Percentiles rank a stretch among this genome's conserved stretches.
Evolutionary conservation across 2,888 invertebrate genomes (phyloP).

Genomic region (Aproaerema taeniolella): DNA sequence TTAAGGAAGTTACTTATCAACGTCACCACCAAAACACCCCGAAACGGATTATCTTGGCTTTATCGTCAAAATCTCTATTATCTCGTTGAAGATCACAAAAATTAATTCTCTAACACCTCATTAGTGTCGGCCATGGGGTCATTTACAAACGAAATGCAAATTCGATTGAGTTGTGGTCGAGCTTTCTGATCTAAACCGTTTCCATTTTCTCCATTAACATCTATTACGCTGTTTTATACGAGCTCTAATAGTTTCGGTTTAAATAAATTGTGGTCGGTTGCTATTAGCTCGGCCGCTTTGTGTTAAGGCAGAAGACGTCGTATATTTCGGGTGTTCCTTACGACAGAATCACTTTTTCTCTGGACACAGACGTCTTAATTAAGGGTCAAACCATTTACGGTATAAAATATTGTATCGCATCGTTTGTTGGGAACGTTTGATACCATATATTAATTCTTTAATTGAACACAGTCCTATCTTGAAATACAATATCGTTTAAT

Average conservation of each 20-base stretch:
- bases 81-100: constrained; percentile 50
- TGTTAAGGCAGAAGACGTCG: constrained; percentile 39
- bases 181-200: constrained; percentile 51
- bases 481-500: constrained; percentile 17
- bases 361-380: constrained; percentile 57
- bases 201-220: constrained; percentile 55
- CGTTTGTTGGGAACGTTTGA: constrained; percentile 29
- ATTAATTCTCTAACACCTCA: constrained; percentile 72
- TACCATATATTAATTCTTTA: constrained; percentile 31
- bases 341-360: constrained; percentile 46
- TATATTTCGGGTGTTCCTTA: constrained; percentile 49
- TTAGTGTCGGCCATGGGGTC: constrained; percentile 54
- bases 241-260: constrained; percentile 39
- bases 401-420: constrained; percentile 46
- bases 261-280: constrained; percentile 50
- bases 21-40: constrained; percentile 36
- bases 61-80: constrained; percentile 55
- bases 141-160: constrained; percentile 69
- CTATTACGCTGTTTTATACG: constrained; percentile 44
- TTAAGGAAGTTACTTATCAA: constrained; percentile 58
- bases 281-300: constrained; percentile 53
- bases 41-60: constrained; percentile 36
- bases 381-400: constrained; percentile 47
- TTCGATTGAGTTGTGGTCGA: constrained; percentile 50
- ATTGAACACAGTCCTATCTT: constrained; percentile 20